These are phyloP conservation scores for Tuta absoluta DNA, from an alignment of 2,888 invertebrate genomes.

Conservation along the genomic window DNA sequence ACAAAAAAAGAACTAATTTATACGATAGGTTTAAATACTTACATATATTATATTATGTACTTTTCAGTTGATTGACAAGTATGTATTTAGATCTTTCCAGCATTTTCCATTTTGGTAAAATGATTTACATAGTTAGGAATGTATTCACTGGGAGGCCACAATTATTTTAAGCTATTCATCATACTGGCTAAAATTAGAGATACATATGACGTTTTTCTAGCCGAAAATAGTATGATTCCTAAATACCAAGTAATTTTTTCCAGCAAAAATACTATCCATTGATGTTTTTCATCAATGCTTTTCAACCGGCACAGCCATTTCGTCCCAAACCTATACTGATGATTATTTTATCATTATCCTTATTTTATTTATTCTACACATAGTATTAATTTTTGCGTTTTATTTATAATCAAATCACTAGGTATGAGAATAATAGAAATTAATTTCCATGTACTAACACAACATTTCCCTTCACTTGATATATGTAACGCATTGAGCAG, in stretches of 20 bases:
- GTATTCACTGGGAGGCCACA: neutral
- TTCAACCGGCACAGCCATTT: slow-evolving; percentile 66
- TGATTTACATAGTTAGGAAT: slow-evolving; percentile 23
- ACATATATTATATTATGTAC: slow-evolving; percentile 54
- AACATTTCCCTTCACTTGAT: slow-evolving; percentile 19
- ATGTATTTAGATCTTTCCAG: slow-evolving; percentile 39
- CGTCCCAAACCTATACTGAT: slow-evolving; percentile 58
- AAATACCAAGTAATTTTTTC: neutral
- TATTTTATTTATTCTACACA: slow-evolving; percentile 27
- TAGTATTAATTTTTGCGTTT: slow-evolving; percentile 27
- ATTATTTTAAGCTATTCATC: slow-evolving; percentile 7
- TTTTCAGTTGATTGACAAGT: slow-evolving; percentile 47
- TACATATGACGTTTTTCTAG: neutral
- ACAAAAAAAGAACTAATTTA: slow-evolving; percentile 67
- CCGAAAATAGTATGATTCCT: neutral
- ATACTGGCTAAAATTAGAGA: neutral
- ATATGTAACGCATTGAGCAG: slow-evolving; percentile 36
- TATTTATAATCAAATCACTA: slow-evolving; percentile 18
- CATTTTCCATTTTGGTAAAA: slow-evolving; percentile 38
- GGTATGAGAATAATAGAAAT: slow-evolving; percentile 11
- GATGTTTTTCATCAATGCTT: neutral
- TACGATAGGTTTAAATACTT: slow-evolving; percentile 59
- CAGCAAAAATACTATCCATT: slow-evolving; percentile 6
- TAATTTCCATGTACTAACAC: slow-evolving; percentile 10
- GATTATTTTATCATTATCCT: slow-evolving; percentile 51